Base-by-base conservation (phyloP, 2,113 vertebrate genomes). In the Cinclus mexicanus region DNA sequence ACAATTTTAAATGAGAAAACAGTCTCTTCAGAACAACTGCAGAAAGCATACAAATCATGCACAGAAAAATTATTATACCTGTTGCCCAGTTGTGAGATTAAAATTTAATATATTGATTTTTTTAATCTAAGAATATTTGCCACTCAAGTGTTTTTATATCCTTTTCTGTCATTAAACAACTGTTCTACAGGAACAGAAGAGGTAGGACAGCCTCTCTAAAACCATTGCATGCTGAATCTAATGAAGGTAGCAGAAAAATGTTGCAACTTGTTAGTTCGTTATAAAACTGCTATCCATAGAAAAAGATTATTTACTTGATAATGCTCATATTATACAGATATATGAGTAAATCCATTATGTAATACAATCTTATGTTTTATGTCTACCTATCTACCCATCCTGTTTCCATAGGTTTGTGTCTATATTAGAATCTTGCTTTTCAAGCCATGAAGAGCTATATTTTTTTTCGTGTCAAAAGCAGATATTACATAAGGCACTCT, bases 401-500 rank as follows among this genome's bases (percentile, higher is more conserved):
- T 15, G 46, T 53, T 61, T 49, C 35, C 31, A 18, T n/a, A 44
- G 10, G 6, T 35, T 7, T 83, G 3, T n/a, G 7, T 72, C 31
- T 75, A 3, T 44, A 70, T 47, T 77, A 28, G 65, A 83, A 92
- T 61, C 47, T 89, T 89, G 42, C 20, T 64, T 77, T 78, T 79
- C 63, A 50, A 81, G 26, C 28, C 61, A 71, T 29, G 53, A 42
- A 88, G 90, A 67, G 4, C 42, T 33, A 33, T 89, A 64, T 82
- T 95, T 74, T 92, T 70, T 41, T 92, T 94, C 44, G 10, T 90
- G 82, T 79, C 57, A 90, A 41, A 79, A 96, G 70, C n/a, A 97
- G 47, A 49, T 87, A 67, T 31, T 89, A 83, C n/a, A 42, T 41
- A 17, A 46, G n/a, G 78, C 28, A 87, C 24, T 75, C 33, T 76